phyloP scores from a whole-genome alignment of 2,888 invertebrate species.

The Polietes domitor region DNA sequence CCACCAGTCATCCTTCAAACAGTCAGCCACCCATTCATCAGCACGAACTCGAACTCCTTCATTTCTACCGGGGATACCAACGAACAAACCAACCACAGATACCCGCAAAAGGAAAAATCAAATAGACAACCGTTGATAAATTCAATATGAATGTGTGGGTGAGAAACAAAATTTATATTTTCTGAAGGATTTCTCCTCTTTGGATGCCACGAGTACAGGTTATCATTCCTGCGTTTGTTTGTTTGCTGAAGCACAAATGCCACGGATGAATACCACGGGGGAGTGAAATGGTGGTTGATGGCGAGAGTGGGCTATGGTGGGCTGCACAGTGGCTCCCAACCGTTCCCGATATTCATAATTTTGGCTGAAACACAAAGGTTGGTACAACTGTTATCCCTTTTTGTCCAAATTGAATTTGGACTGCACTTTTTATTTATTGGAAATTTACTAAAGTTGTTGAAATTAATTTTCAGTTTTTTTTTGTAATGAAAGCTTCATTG shows the following conservation, averaged over 20 bases:
- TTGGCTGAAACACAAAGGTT: too few relatives aligned
- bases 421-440: too few relatives aligned
- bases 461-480: too few relatives aligned
- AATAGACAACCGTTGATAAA: slow-evolving; percentile 31
- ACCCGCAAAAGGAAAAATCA: slow-evolving; percentile 35
- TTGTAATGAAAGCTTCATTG: too few relatives aligned
- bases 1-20: too few relatives aligned
- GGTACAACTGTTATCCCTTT: too few relatives aligned
- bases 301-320: not conserved
- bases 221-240: slow-evolving; percentile 10
- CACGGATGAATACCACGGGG: not conserved
- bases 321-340: not conserved
- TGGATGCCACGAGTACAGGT: slow-evolving; percentile 13
- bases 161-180: not conserved
- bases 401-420: too few relatives aligned
- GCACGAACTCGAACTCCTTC: not conserved
- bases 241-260: not conserved
- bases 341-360: too few relatives aligned
- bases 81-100: not conserved
- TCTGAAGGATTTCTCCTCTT: slow-evolving; percentile 16
- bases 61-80: too few relatives aligned
- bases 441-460: too few relatives aligned
- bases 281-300: not conserved
- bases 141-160: not conserved
- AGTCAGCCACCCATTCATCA: not conserved